Conservation (phyloP, 2,888 invertebrate species). For the Phragmatobia fuliginosa region DNA sequence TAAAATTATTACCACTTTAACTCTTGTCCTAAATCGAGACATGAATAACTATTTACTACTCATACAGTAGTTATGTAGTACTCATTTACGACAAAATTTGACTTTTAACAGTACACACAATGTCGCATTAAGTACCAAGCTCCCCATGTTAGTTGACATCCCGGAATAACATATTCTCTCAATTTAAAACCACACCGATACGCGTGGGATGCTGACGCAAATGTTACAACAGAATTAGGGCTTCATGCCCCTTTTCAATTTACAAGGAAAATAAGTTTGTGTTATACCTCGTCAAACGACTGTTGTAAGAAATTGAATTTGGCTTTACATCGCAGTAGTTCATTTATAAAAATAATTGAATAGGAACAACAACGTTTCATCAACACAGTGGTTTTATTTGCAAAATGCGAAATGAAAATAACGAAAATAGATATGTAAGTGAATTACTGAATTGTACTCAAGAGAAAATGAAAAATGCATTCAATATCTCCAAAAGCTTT, state of each 20-base stretch:
- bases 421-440: not conserved
- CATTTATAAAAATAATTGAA: constrained; percentile 1
- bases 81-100: not conserved
- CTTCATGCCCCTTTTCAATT: not conserved
- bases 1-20: not conserved
- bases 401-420: not conserved
- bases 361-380: not conserved
- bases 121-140: not conserved
- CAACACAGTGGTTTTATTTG: too few species aligned
- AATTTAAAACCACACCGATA: constrained; percentile 2
- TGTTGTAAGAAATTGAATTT: not conserved
- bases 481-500: not conserved
- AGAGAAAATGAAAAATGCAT: not conserved
- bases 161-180: not conserved
- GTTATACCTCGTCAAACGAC: constrained; percentile 1
- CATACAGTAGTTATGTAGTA: not conserved
- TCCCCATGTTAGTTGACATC: not conserved
- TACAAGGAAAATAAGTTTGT: not conserved
- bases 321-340: constrained; percentile 1
- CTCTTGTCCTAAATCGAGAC: not conserved
- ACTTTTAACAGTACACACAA: not conserved
- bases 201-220: not conserved
- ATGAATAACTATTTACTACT: not conserved
- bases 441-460: not conserved
- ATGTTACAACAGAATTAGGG: constrained; percentile 2